Conservation (phyloP, 2,113 vertebrate genomes). For the Haemorhous mexicanus region DNA sequence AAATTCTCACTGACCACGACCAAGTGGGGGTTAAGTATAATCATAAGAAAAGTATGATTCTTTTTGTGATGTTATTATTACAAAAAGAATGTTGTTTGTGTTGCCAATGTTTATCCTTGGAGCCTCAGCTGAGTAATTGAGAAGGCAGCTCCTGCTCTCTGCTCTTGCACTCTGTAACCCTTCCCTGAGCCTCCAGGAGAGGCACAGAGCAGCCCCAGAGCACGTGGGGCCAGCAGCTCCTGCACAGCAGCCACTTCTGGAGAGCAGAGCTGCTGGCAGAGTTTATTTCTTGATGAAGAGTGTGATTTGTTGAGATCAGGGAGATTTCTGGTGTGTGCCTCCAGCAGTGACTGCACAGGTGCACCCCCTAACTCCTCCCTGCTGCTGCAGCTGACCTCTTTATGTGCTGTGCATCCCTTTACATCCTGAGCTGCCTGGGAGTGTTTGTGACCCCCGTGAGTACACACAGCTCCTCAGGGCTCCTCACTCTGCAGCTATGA, state of each 20-base stretch:
- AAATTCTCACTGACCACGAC: fast-evolving
- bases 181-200: neutral
- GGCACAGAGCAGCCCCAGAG: neutral
- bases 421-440: neutral
- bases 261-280: neutral
- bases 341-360: neutral
- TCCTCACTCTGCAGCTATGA: neutral
- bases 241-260: neutral
- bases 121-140: neutral
- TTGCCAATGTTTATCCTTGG: neutral
- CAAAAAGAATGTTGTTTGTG: neutral
- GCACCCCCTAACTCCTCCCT: neutral
- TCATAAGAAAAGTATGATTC: neutral
- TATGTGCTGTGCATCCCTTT: neutral
- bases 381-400: neutral
- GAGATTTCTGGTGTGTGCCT: neutral
- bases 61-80: neutral
- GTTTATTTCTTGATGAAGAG: neutral
- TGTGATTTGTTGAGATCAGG: neutral
- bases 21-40: neutral
- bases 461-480: fast-evolving
- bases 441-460: neutral
- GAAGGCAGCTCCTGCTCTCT: neutral
- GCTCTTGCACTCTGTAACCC: neutral
- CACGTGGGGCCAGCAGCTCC: neutral